Percentiles rank a stretch among this genome's conserved stretches.
These are phyloP conservation scores for Regulus satrapa DNA, from an alignment of 2,113 vertebrate genomes.

Conservation along the genomic window DNA sequence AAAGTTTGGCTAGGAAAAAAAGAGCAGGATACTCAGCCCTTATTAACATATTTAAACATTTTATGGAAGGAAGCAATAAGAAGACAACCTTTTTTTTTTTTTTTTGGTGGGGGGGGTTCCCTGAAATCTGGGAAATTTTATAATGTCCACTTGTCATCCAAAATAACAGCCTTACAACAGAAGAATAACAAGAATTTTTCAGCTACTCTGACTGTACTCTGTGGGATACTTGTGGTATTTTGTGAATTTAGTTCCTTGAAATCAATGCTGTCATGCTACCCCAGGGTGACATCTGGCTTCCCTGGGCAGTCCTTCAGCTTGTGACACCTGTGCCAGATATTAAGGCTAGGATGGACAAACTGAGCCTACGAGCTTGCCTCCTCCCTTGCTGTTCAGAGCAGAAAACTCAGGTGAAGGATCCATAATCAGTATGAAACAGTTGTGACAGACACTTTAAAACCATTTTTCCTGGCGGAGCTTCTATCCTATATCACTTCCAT, in stretches of 20 bases:
- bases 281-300: not conserved
- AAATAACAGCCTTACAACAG: not conserved
- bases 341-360: not conserved
- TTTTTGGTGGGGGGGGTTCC: not conserved
- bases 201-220: not conserved
- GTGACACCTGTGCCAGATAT: not conserved
- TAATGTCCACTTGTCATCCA: not conserved
- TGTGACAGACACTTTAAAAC: not conserved
- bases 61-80: not conserved
- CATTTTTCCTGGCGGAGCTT: not conserved
- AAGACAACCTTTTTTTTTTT: not conserved
- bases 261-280: not conserved
- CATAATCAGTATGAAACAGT: not conserved
- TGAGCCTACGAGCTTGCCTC: not conserved
- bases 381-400: not conserved
- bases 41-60: not conserved
- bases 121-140: not conserved
- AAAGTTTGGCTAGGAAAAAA: not conserved
- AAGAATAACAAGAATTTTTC: not conserved
- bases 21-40: not conserved
- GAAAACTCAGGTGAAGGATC: not conserved
- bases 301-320: not conserved
- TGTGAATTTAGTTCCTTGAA: not conserved
- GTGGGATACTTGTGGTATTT: not conserved
- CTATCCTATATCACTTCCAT: fast-evolving